These are phyloP conservation scores for Chloebia gouldiae DNA, from an alignment of 2,113 vertebrate species.

Conservation along the genomic window DNA sequence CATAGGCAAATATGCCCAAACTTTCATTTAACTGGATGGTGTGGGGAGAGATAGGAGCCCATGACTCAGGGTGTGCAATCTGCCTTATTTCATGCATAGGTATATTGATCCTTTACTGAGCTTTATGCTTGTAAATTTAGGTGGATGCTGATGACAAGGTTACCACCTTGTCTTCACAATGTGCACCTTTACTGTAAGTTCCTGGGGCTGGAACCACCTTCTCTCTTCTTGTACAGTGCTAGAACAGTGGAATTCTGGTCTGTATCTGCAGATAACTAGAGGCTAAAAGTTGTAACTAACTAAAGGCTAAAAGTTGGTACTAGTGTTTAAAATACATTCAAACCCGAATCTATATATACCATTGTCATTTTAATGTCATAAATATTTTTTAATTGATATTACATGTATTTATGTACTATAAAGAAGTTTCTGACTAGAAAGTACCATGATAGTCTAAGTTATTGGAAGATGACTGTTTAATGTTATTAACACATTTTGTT, in stretches of 20 bases:
- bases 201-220: background rate
- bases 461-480: background rate
- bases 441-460: background rate
- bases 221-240: background rate
- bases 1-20: fast-evolving
- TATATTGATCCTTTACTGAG: background rate
- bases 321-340: background rate
- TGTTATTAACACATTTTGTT: background rate
- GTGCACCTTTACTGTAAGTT: background rate
- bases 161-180: background rate
- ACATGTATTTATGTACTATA: background rate
- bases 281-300: background rate
- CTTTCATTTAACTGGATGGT: background rate
- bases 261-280: background rate
- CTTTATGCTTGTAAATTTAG: background rate
- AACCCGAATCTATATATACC: background rate
- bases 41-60: background rate
- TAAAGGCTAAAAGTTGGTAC: background rate
- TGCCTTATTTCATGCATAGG: background rate
- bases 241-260: background rate
- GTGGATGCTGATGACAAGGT: background rate
- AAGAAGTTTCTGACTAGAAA: background rate
- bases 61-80: background rate
- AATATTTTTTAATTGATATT: background rate
- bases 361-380: background rate